Evolutionary conservation across 2,113 vertebrate species (phyloP), one percentile per base, ranked within the genome.

Genomic region (Saccopteryx bilineata): DNA sequence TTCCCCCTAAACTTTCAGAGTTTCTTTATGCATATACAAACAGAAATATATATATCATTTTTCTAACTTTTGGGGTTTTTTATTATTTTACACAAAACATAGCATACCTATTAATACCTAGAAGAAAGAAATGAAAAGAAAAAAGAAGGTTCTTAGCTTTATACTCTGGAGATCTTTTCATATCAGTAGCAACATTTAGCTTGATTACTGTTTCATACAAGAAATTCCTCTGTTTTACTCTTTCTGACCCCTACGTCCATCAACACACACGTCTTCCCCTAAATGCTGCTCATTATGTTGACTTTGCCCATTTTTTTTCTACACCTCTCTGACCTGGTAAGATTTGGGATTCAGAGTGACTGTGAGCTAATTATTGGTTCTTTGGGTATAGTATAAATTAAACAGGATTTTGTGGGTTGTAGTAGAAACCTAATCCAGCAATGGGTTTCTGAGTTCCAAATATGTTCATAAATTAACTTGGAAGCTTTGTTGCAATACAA

Each of bases 21-120:
- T 74, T 92, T 86, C 58, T 90, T 94, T 68, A 75, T 89, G 63
- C n/a, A n/a, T 92, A 69, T 75, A 82, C 14, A 93, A 72, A 91
- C 9, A 96, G 58, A 91, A n/a, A 84, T 10, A 89, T 14, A 33
- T 15, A 50, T 5, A 61, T 94, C 63, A 56, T 85, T 95, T 85
- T 91, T 95, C 54, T 93, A 63, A 68, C 8, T 46, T 2, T n/a
- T 48, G 46, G 56, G 60, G 4, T 52, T 71, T 26, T 48, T 14
- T 58, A 23, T 78, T 85, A 46, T 75, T 89, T 46, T 52, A 76
- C 50, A 87, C 23, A 90, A 90, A 94, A 33, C 12, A 52, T 65
- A 96, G 19, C 33, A 58, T 74, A 50, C 72, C 5, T 83, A 48
- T 83, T 65, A 83, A 83, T 65, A 50, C 5, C 7, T 63, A 21